phyloP scores from a whole-genome alignment of 2,113 vertebrate genomes.

The Spilogale gracilis region DNA sequence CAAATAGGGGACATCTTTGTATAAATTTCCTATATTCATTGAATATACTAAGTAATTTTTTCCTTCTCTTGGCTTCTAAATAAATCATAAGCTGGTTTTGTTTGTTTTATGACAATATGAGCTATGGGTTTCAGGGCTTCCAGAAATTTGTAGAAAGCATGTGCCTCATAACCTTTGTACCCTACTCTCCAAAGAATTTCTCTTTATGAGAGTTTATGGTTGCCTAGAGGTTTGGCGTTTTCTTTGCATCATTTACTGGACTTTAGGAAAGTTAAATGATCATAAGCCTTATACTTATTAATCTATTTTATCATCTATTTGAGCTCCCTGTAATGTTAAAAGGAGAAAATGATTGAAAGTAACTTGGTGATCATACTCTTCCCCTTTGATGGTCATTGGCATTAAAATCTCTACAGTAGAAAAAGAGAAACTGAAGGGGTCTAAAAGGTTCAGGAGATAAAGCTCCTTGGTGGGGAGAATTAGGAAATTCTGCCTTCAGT shows the following conservation, averaged over 20 bases:
- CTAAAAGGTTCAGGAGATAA: no score
- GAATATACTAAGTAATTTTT: not conserved
- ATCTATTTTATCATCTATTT: not conserved
- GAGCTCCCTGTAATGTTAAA: not conserved
- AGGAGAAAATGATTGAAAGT: not conserved
- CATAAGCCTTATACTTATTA: not conserved
- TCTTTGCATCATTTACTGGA: rapidly evolving
- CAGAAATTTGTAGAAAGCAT: not conserved
- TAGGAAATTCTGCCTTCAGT: not conserved
- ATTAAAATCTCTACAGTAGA: not conserved
- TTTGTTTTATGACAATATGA: not conserved
- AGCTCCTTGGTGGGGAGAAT: not conserved
- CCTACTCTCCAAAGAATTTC: not conserved
- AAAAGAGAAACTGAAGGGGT: not conserved
- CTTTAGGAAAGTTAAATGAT: not conserved
- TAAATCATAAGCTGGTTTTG: not conserved
- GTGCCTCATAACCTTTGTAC: not conserved
- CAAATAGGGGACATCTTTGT: not conserved
- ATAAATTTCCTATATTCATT: not conserved
- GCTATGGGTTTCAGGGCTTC: not conserved
- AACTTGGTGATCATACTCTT: not conserved
- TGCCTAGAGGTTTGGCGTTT: not conserved
- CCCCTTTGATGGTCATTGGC: no score
- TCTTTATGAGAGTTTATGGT: not conserved
- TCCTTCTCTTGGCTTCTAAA: not conserved